Conservation (phyloP, 2,888 invertebrate species). For the Pyrrhia umbra region DNA sequence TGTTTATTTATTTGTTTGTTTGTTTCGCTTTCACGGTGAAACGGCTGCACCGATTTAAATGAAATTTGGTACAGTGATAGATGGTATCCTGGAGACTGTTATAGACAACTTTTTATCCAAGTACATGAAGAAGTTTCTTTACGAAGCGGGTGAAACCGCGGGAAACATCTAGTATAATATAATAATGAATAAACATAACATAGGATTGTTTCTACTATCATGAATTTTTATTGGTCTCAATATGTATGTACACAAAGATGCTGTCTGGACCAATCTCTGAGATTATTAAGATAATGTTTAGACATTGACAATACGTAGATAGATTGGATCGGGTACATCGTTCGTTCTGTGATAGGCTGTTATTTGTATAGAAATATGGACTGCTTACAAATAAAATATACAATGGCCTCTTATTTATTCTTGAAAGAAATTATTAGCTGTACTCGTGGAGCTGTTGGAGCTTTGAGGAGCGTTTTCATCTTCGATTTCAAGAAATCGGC, state of each 20-base stretch:
- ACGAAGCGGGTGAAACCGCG: not conserved
- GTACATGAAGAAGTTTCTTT: too few species aligned
- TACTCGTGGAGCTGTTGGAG: not conserved
- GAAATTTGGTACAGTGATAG: too few species aligned
- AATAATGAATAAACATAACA: slow-evolving; percentile 37
- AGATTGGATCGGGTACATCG: slow-evolving; percentile 35
- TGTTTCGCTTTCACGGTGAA: too few species aligned
- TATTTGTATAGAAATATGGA: slow-evolving; percentile 50
- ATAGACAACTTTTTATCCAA: too few species aligned
- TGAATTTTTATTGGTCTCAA: slow-evolving; percentile 56
- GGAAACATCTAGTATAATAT: not conserved
- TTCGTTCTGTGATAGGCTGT: slow-evolving; percentile 20
- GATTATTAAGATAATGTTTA: slow-evolving; percentile 49
- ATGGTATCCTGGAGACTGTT: too few species aligned
- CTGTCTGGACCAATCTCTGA: slow-evolving; percentile 43
- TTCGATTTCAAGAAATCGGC: not conserved
- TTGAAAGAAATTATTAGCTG: slow-evolving; percentile 30
- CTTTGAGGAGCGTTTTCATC: slow-evolving; percentile 2
- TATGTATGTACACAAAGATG: slow-evolving; percentile 15
- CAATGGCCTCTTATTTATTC: slow-evolving; percentile 37
- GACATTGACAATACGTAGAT: slow-evolving; percentile 50
- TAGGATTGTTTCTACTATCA: slow-evolving; percentile 41
- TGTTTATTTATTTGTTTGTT: too few species aligned
- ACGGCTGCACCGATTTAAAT: too few species aligned
- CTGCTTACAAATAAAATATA: slow-evolving; percentile 43